These are phyloP conservation scores for Ophiodon elongatus DNA, from an alignment of 2,113 vertebrate genomes.

Conservation along the genomic window DNA sequence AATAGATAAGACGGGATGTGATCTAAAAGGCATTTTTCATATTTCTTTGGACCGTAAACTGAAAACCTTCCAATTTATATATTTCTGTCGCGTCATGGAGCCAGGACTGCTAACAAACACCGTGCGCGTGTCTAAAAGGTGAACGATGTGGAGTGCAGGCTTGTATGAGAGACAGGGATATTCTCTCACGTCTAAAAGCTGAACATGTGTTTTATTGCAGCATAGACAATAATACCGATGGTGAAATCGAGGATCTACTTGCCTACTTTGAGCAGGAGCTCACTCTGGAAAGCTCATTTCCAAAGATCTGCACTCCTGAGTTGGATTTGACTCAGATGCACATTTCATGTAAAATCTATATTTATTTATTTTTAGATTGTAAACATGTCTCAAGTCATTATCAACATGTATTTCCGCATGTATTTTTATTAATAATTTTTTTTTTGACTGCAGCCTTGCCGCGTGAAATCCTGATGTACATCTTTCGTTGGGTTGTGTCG, in stretches of 20 bases:
- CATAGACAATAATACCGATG: conserved; percentile 86
- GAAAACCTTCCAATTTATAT: not conserved
- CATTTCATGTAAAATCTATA: conserved; percentile 89
- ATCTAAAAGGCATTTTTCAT: not conserved
- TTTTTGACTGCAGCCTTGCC: conserved; percentile 87
- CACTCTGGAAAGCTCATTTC: conserved; percentile 87
- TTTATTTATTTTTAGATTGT: not conserved
- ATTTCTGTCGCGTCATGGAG: not conserved
- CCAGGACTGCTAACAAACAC: not conserved
- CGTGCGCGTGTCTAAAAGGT: not conserved
- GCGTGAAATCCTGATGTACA: conserved; percentile 96
- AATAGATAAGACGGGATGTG: not conserved
- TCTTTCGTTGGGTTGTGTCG: conserved; percentile 99
- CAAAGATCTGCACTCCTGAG: conserved; percentile 94
- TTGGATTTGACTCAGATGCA: conserved; percentile 89
- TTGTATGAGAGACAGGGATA: not conserved
- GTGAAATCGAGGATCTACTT: conserved; percentile 92
- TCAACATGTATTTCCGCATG: not conserved
- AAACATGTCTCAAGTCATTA: not conserved
- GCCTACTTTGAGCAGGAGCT: conserved; percentile 94
- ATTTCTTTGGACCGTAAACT: not conserved
- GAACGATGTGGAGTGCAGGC: not conserved
- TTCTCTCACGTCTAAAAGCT: not conserved
- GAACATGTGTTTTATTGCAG: conserved; percentile 71
- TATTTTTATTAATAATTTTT: conserved; percentile 8